Base-by-base conservation (phyloP, 2,797 vertebrate species). In the Micrastur ruficollis region DNA sequence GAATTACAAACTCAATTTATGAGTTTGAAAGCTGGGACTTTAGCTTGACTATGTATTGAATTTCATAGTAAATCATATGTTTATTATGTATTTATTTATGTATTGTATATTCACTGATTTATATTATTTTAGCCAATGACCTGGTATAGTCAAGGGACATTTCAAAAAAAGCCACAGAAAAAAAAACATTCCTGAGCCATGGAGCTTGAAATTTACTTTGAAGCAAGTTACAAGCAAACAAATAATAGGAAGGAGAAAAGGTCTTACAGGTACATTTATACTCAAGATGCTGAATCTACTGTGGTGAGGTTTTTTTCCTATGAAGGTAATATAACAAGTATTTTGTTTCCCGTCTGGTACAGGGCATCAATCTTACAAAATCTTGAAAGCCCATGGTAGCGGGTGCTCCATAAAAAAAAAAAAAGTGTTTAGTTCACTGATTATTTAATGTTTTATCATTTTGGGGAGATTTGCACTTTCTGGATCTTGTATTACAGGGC, bases 1-100 rank as follows among this genome's bases (percentile, higher is more conserved):
- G 92, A 90, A 92, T 67, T 86, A 86, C 81, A 73, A 91, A 95
- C 76, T 82, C 63, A 90, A 76, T 94, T 95, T 92, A 87, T 20
- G 72, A 59, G 62, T 34, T 59, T 49, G 83, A 94, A 94, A 92
- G 42, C 71, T 93, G 76, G 67, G 70, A 75, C 78, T 91, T 91
- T 78, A 86, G 75, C 42, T 71, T 91, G 67, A 76, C 73, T 81
- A 5, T 15, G 67, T 38, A 89, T 3, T 17, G 38, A 29, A 68
- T 70, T 81, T 90, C 56, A 81, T 0, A 78, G 66, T 32, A 96
- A 95, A 90, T 75, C 53, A 84, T 47, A 89, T n/a, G 17, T 49
- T 93, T 90, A 83, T 86, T 90, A 79, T 44, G 34, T n/a, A 79
- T 83, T 92, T 71, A 74, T 85, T 91, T 93, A 81, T 42, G 38